A percentile compares a stretch with the other conserved stretches of the same genome.
These are phyloP conservation scores for Neomorphus geoffroyi DNA, from an alignment of 2,797 vertebrate species.

Conservation along the genomic window DNA sequence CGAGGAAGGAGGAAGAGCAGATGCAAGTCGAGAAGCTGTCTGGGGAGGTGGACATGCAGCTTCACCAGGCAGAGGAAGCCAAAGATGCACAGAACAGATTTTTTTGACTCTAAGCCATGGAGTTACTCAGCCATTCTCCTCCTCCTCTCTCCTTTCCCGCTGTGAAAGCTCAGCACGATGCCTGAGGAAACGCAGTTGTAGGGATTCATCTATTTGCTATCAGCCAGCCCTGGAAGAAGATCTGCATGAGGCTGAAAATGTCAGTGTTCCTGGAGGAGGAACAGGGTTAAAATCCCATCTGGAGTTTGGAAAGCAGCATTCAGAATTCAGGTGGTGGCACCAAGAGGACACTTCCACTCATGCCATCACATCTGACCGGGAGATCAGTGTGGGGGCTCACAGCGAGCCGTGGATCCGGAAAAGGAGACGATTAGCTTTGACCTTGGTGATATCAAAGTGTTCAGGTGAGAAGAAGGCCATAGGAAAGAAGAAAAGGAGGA, in stretches of 20 bases:
- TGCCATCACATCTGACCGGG: background rate
- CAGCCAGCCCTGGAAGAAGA: background rate
- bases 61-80: background rate
- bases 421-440: too few relatives aligned
- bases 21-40: background rate
- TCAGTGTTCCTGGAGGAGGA: background rate
- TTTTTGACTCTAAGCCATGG: background rate
- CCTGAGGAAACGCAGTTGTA: background rate
- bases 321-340: background rate
- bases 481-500: too few relatives aligned
- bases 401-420: too few relatives aligned
- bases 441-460: too few relatives aligned
- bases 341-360: rapidly evolving
- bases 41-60: background rate
- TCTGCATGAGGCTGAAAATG: background rate
- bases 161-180: background rate
- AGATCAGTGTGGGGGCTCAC: too few relatives aligned
- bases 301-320: background rate
- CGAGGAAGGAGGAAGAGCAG: background rate
- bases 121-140: background rate
- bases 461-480: too few relatives aligned
- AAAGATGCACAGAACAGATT: background rate
- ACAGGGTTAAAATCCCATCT: background rate
- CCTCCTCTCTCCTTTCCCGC: background rate
- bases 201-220: background rate